These are phyloP conservation scores for Decapterus maruadsi DNA, from an alignment of 2,797 vertebrate species.

Conservation along the genomic window DNA sequence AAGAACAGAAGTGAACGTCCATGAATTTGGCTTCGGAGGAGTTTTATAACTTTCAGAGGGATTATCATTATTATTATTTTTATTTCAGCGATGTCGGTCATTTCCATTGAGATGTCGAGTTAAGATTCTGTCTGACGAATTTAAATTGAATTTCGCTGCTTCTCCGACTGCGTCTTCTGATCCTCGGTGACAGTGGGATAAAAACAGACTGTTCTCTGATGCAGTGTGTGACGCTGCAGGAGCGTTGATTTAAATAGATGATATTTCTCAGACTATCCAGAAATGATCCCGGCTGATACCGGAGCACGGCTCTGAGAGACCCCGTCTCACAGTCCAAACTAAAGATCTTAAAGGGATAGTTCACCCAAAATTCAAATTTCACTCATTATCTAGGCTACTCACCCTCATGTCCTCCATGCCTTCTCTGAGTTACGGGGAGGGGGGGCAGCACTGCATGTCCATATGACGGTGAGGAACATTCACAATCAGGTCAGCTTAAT, in stretches of 20 bases:
- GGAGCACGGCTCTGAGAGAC: neutral
- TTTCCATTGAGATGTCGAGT: slow-evolving; percentile 1
- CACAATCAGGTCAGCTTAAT: no score
- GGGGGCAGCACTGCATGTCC: no score
- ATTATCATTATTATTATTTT: neutral
- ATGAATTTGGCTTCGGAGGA: neutral
- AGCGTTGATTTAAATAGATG: neutral
- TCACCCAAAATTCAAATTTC: no score
- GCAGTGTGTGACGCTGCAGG: neutral
- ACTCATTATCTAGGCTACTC: no score
- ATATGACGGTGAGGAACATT: no score
- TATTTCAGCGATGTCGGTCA: neutral
- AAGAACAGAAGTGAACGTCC: neutral
- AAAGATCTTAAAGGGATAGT: slow-evolving; percentile 15
- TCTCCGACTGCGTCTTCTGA: neutral
- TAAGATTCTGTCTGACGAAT: neutral
- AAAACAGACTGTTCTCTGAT: neutral
- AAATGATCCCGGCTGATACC: neutral
- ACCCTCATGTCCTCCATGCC: no score
- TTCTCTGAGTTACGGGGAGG: no score
- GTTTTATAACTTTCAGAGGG: neutral
- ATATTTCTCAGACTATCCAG: slow-evolving; percentile 3
- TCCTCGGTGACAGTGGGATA: neutral
- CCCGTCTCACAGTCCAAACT: slow-evolving; percentile 36
- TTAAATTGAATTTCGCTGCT: neutral